Evolutionary conservation across 2,113 vertebrate species (phyloP), one percentile per base, ranked within the genome.

Genomic region (Sturnus vulgaris): DNA sequence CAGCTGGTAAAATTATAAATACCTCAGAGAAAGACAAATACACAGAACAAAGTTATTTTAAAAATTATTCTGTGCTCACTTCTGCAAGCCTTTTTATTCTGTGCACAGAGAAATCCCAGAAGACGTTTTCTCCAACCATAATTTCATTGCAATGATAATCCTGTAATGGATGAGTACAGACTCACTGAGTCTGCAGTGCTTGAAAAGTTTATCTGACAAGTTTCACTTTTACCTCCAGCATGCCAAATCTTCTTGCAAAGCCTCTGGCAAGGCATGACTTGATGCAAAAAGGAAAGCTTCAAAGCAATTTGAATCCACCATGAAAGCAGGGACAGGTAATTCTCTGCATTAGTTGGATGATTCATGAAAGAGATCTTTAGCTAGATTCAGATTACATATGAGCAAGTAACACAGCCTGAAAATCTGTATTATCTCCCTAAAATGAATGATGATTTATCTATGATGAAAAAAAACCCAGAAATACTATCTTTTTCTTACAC

Each of bases 71-170:
- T 83, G 52, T 47, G 53, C 40, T 65, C 46, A 65, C 12, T 50
- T 85, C 55, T 88, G 59, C 18, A 77, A 92, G 49, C 23, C 4
- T 78, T 71, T 60, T 88, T 77, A 88, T 83, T 86, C 52, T 46
- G 28, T 46, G 31, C 85, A 66, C 31, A 70, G 16, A 88, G 59
- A 91, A 94, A 81, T 69, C 64, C 90, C 81, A 59, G 79, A 82
- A 65, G 86, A 42, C 22, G 12, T 61, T 88, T 92, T 33, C 79
- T 79, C 60, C 71, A 92, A 47, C 50, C 33, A 30, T 24, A 92
- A 87, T 73, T 88, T 92, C 60, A 92, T 25, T 75, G 83, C n/a
- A 88, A 11, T 39, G 64, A 92, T 89, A 85, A 92, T 92, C 70
- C 92, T 73, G n/a, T 82, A 92, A 80, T 10, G 77, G 73, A 85